A percentile compares a stretch with the other conserved stretches of the same genome.
phyloP scores from a whole-genome alignment of 2,888 invertebrate species.

The Alloplasta piceator region DNA sequence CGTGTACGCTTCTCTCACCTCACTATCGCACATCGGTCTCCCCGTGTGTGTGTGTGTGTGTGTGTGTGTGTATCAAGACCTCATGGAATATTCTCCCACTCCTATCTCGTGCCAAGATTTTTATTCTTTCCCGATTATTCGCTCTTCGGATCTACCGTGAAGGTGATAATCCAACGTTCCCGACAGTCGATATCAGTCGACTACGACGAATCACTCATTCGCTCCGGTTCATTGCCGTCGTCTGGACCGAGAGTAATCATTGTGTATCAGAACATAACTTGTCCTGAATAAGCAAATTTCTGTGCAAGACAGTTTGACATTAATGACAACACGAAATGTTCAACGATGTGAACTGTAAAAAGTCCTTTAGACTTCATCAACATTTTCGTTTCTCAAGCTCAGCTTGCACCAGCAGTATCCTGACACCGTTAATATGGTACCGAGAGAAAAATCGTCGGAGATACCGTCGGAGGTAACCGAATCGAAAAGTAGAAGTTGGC shows the following conservation, averaged over 20 bases:
- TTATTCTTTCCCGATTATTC: slow-evolving; percentile 42
- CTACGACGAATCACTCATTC: slow-evolving; percentile 15
- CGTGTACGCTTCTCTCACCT: slow-evolving; percentile 60
- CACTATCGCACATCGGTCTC: background rate
- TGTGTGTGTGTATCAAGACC: slow-evolving; percentile 22
- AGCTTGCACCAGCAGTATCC: slow-evolving; percentile 23
- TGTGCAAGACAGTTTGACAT: too few species aligned
- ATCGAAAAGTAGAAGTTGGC: slow-evolving; percentile 29
- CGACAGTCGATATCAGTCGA: slow-evolving; percentile 33
- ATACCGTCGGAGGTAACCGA: slow-evolving; percentile 27
- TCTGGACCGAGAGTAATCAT: too few species aligned
- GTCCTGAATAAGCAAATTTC: too few species aligned
- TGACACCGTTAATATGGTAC: slow-evolving; percentile 40
- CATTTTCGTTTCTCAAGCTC: background rate
- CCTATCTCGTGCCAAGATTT: slow-evolving; percentile 9
- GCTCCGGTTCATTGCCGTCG: too few species aligned
- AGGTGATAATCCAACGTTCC: slow-evolving; percentile 48
- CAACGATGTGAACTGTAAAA: background rate
- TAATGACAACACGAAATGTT: too few species aligned
- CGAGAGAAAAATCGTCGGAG: slow-evolving; percentile 31
- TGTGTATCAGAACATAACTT: too few species aligned
- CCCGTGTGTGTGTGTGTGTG: too few species aligned
- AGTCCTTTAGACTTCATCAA: background rate
- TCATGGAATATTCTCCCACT: slow-evolving; percentile 39
- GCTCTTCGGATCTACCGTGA: slow-evolving; percentile 29